phyloP scores from a whole-genome alignment of 2,888 invertebrate species.

The Drosophila subquinaria region DNA sequence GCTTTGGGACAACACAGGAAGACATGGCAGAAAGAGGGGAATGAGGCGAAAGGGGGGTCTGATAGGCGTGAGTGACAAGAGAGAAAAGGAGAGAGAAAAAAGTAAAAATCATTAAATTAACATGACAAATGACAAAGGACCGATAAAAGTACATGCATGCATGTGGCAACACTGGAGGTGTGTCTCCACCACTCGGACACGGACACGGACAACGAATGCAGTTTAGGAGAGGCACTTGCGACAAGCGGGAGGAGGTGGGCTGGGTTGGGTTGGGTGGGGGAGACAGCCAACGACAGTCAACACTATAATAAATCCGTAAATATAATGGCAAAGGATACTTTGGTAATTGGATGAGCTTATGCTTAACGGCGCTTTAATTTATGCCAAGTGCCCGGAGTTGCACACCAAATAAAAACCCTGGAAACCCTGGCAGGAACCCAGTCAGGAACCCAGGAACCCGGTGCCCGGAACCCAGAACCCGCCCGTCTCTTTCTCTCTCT shows the following conservation, averaged over 20 bases:
- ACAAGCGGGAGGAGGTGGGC: no score
- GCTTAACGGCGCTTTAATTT: conserved; percentile 80
- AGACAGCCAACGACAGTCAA: conserved; percentile 59
- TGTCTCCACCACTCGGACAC: conserved; percentile 15
- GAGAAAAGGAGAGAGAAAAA: conserved; percentile 19
- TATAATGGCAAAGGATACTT: conserved; percentile 78
- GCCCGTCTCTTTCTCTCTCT: not conserved
- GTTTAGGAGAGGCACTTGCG: conserved; percentile 18
- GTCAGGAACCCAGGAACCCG: conserved; percentile 17
- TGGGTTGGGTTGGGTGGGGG: no score
- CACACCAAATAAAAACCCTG: conserved; percentile 17
- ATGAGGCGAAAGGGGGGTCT: not conserved
- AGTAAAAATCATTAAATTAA: conserved; percentile 76
- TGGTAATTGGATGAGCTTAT: conserved; percentile 79
- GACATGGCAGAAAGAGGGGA: not conserved
- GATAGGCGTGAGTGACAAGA: conserved; percentile 17
- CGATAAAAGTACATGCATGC: conserved; percentile 73
- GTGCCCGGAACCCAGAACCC: conserved; percentile 11
- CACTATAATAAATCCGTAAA: conserved; percentile 78
- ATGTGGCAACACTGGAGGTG: conserved; percentile 29
- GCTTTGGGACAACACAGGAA: conserved; percentile 4
- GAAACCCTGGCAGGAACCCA: conserved; percentile 3
- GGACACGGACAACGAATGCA: conserved; percentile 30
- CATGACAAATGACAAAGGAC: conserved; percentile 77
- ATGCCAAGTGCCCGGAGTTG: conserved; percentile 64